Evolutionary conservation across 2,888 invertebrate species (phyloP), one percentile per base, ranked within the genome.

Genomic region (Caenorhabditis wallacei): DNA sequence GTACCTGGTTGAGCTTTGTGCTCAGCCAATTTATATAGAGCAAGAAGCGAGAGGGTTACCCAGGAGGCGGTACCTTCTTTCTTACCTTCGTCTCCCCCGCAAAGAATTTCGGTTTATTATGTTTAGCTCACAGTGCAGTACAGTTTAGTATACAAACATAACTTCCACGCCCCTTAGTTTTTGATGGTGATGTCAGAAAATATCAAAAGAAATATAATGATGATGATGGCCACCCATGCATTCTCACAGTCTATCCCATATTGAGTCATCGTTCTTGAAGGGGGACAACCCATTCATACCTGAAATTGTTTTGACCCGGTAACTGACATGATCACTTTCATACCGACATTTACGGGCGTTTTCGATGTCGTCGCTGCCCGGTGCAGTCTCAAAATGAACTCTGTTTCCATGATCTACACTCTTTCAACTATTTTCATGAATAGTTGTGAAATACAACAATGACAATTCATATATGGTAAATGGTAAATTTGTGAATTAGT

Each of bases 141-240:
- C 57, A 66, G 66, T 75, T 57, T 51, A 64, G 75, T 75, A 69
- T 56, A 78, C 69, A 78, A 63, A 78, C 61, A 69, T 40, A 69
- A 78, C 69, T 70, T 51, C 22, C 69, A 69, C 78, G 78, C 78
- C 78, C 69, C 63, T 51, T 68, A 56, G 18, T 53, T 61, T 59
- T 76, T 76, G 76, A 78, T 78, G 78, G 68, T 78, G 78, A 78
- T 78, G 78, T 78, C 69, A 69, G 78, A 24, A 57, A 43, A 22
- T 61, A 61, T 61, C 61, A 61, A 61, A 61, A 61, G 22, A n/a
- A n/a, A n/a, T n/a, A n/a, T n/a, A n/a, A 61, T 61, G 61, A 64
- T 70, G 66, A 68, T 40, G 75, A 40, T 43, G 26, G 43, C 66
- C 40, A 63, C 76, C 64, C 64, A 64, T 64, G 64, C 64, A 64